Evolutionary conservation across 2,113 vertebrate species (phyloP).

Genomic region (Microtus montanus): DNA sequence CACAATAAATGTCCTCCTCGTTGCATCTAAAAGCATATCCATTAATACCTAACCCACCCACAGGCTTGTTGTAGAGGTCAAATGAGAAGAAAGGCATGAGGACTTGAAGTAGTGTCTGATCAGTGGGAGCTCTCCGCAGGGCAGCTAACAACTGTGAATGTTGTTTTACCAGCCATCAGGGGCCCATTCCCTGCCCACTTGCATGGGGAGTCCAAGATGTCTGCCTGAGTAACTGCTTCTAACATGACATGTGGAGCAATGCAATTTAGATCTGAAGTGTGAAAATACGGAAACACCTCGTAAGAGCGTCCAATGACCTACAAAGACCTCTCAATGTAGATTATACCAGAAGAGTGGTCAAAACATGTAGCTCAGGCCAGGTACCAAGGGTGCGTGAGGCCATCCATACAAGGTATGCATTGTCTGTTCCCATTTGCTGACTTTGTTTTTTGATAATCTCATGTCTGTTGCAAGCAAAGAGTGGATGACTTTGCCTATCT

Average conservation of each 20-base stretch:
- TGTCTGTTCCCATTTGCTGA: neutral
- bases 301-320: neutral
- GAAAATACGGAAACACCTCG: neutral
- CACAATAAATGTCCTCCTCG: neutral
- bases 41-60: neutral
- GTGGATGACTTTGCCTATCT: slow-evolving; percentile 72
- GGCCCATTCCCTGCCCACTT: neutral
- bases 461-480: slow-evolving; percentile 48
- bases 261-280: neutral
- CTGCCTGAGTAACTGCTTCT: neutral
- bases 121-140: neutral
- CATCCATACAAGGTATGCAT: neutral
- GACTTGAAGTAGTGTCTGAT: neutral
- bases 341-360: neutral
- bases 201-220: neutral
- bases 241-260: neutral
- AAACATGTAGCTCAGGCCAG: neutral
- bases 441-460: neutral
- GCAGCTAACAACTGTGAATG: neutral
- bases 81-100: neutral
- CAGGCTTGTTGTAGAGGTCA: neutral
- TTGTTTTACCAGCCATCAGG: neutral
- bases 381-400: accelerated
- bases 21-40: neutral
- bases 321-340: neutral